phyloP scores from a whole-genome alignment of 2,888 invertebrate genomes.

The Drosophila algonquin region DNA sequence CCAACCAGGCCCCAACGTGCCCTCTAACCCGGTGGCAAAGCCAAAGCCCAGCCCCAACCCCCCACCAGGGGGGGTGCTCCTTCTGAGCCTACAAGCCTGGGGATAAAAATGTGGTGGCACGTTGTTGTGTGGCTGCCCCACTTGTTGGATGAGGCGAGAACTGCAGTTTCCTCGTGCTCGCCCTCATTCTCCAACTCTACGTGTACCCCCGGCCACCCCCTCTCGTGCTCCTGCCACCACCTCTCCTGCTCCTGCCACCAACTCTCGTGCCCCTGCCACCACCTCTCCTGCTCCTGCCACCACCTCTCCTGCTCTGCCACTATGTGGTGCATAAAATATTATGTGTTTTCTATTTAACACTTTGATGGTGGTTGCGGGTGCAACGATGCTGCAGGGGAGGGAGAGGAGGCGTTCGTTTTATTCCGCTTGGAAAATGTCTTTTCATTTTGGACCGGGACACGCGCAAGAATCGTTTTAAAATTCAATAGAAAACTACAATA shows the following conservation, averaged over 20 bases:
- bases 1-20: conserved; percentile 9
- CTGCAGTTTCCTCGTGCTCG: conserved; percentile 20
- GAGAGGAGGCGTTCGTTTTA: not conserved
- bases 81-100: not conserved
- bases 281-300: not conserved
- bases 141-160: conserved; percentile 18
- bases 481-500: conserved; percentile 69
- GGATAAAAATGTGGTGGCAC: not conserved
- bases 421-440: conserved; percentile 38
- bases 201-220: not conserved
- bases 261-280: not conserved
- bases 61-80: not conserved
- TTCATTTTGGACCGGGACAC: conserved; percentile 52
- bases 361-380: conserved; percentile 17
- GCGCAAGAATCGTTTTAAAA: conserved; percentile 59
- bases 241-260: not conserved
- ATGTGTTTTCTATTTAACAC: conserved; percentile 74
- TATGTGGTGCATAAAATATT: conserved; percentile 63
- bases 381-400: not conserved
- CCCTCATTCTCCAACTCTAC: conserved; percentile 15
- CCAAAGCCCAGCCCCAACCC: not conserved
- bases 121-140: conserved; percentile 13
- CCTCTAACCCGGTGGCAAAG: no score
- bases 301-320: not conserved
- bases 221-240: not conserved